Base-by-base conservation (phyloP, 2,113 vertebrate genomes). In the Platichthys stellatus region DNA sequence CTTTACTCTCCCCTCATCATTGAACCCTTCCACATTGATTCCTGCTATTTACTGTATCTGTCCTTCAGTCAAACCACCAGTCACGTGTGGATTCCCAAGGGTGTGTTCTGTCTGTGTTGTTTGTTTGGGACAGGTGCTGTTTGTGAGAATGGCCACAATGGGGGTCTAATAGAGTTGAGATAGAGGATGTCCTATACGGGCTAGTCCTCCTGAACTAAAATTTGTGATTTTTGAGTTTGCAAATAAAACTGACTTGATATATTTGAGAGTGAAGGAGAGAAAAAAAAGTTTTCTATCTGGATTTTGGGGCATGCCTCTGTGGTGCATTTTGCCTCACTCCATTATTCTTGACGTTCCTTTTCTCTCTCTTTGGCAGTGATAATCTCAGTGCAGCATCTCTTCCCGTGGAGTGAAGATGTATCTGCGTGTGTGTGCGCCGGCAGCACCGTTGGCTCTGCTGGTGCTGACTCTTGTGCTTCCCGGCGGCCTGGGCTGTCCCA, bases 401-500 rank as follows among this genome's bases (percentile, higher is more conserved):
- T 65, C 49, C 58, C 12, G 60, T 26, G 69, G 65, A 69, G 76
- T 66, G 7, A 70, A 28, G 51, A 74, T 86, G 86, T 63, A 2
- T 65, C 59, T 26, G 26, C 40, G 40, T 2, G 31, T 89, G 80
- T 90, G 73, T 76, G 63, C 69, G 81, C 65, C 67, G 21, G 17
- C 17, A 84, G 87, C 92, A 26, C 91, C 95, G 91, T 68, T 94
- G 91, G 83, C 92, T 45, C 93, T 96, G 89, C 66, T 94, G 15
- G 14, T 95, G 80, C 68, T 92, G 72, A 66, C 70, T 23, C 79
- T 74, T 0, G 31, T 89, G 74, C 81, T 78, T n/a, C 71, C 81
- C 67, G 62, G 23, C 0, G 45, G 81, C 9, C 74, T 51, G 51
- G 72, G 89, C 28, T 99, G 98, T 47, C 98, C 98, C 6, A 94